phyloP scores from a whole-genome alignment of 2,113 vertebrate genomes.

The Thamnophis sirtalis region DNA sequence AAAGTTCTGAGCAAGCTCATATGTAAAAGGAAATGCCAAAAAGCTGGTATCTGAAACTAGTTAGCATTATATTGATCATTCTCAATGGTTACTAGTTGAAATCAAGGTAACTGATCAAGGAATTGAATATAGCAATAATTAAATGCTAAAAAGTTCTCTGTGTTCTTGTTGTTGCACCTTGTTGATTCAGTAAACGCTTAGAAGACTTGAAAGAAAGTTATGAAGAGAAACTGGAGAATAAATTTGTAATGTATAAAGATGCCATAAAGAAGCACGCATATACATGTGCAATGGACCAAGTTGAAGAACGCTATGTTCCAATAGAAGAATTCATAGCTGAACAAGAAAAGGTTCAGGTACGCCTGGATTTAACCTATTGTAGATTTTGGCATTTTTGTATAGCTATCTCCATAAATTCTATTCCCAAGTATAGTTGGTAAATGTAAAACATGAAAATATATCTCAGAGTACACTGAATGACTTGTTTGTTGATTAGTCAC shows the following conservation, averaged over 20 bases:
- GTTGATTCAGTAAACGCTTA: conserved; percentile 70
- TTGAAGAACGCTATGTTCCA: conserved; percentile 81
- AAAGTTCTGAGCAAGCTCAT: not conserved
- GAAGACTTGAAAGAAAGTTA: conserved; percentile 82
- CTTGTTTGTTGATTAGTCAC: not conserved
- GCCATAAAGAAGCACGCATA: conserved; percentile 87
- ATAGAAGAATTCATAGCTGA: conserved; percentile 80
- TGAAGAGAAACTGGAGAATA: conserved; percentile 84
- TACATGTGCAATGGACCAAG: conserved; percentile 76
- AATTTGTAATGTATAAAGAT: conserved; percentile 88
- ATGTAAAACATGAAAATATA: not conserved
- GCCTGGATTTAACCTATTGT: not conserved
- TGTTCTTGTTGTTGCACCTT: not conserved
- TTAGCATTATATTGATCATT: not conserved
- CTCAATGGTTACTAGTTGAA: not conserved
- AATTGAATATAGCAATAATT: not conserved
- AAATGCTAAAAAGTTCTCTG: not conserved
- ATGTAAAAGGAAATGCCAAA: not conserved
- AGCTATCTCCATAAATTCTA: not conserved
- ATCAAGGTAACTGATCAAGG: not conserved
- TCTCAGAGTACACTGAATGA: not conserved
- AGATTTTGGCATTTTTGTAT: not conserved
- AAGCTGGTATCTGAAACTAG: not conserved
- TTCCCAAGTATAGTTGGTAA: not conserved
- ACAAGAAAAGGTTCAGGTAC: conserved; percentile 81